A percentile compares a stretch with the other conserved stretches of the same genome.
These are phyloP conservation scores for Amblyopsis rosae DNA, from an alignment of 2,113 vertebrate genomes.

Conservation along the genomic window DNA sequence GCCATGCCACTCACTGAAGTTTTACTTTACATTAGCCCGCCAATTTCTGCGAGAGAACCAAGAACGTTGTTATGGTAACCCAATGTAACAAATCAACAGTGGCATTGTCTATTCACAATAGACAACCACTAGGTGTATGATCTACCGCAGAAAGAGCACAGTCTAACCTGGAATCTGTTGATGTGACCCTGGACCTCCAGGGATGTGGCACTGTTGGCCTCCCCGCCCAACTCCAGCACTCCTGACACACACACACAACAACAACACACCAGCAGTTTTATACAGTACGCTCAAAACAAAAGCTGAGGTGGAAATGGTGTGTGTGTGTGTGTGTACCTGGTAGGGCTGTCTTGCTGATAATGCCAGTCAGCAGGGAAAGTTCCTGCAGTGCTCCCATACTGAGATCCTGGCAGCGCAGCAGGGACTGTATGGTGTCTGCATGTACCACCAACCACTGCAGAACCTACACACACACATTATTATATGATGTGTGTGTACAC, in stretches of 20 bases:
- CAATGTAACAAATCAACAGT: too few species aligned
- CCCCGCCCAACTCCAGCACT: slow-evolving; percentile 81
- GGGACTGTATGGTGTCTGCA: slow-evolving; percentile 91
- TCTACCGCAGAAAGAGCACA: too few species aligned
- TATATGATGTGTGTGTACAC: slow-evolving; percentile 7
- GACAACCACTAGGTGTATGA: too few species aligned
- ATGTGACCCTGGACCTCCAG: slow-evolving; percentile 94
- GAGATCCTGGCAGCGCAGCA: slow-evolving; percentile 89
- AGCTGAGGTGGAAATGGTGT: neutral
- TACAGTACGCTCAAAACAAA: neutral
- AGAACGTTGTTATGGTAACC: too few species aligned
- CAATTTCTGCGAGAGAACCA: too few species aligned
- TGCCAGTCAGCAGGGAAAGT: slow-evolving; percentile 88
- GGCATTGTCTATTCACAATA: too few species aligned
- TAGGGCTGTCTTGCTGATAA: slow-evolving; percentile 96
- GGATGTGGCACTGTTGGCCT: slow-evolving; percentile 82
- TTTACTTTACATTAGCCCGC: too few species aligned
- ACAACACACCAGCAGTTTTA: neutral
- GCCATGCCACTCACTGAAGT: too few species aligned
- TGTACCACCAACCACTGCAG: slow-evolving; percentile 94
- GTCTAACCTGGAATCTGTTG: slow-evolving; percentile 88
- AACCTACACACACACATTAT: slow-evolving; percentile 72
- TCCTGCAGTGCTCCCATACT: slow-evolving; percentile 89
- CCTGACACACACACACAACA: slow-evolving; percentile 71
- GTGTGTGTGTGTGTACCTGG: slow-evolving; percentile 78